Conservation (phyloP, 2,888 invertebrate species). For the Junonia oenone region DNA sequence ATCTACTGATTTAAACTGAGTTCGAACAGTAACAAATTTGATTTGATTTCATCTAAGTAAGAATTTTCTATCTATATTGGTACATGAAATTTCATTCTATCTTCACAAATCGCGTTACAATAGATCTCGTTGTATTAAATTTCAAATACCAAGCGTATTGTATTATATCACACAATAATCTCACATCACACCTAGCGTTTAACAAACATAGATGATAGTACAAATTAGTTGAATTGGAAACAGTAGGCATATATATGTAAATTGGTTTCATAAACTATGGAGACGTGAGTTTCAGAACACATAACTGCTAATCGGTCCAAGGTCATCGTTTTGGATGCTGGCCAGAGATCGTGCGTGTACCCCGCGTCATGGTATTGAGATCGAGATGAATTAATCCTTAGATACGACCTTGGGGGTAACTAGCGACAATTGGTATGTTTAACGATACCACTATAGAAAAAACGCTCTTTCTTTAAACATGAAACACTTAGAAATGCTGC, state of each 20-base stretch:
- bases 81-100: no score
- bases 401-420: conserved; percentile 41
- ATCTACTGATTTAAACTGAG: no score
- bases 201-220: not conserved
- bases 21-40: no score
- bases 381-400: conserved; percentile 40
- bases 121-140: no score
- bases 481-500: no score
- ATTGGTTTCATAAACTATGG: conserved; percentile 50
- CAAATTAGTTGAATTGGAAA: not conserved
- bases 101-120: no score
- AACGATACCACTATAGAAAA: conserved; percentile 6
- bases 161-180: no score
- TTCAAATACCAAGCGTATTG: no score
- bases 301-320: conserved; percentile 53
- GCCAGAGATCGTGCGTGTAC: conserved; percentile 42
- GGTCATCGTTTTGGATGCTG: conserved; percentile 56
- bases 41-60: no score
- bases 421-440: conserved; percentile 20
- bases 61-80: no score
- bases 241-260: conserved; percentile 42
- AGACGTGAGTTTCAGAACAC: conserved; percentile 32
- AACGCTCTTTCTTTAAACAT: not conserved
- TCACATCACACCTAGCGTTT: no score
- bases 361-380: conserved; percentile 38